phyloP scores from a whole-genome alignment of 1,140 invertebrate species.

The Carcinoscorpius rotundicauda region DNA sequence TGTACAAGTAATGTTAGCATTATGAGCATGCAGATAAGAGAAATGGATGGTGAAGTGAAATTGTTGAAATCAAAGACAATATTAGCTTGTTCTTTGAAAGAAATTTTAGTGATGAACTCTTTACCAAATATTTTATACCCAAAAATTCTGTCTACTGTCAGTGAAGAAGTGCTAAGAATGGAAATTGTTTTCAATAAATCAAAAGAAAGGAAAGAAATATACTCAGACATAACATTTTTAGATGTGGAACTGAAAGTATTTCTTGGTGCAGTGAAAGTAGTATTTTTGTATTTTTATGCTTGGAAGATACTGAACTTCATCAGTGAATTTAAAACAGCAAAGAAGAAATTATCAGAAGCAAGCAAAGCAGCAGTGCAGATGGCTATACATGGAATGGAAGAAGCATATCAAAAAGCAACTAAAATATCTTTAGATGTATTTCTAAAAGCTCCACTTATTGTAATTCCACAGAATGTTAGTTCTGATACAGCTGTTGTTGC shows the following conservation, averaged over 20 bases:
- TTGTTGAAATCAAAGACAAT: constrained; percentile 50
- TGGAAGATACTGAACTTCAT: constrained; percentile 66
- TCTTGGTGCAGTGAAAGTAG: constrained; percentile 39
- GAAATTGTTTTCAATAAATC: constrained; percentile 34
- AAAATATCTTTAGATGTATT: constrained; percentile 60
- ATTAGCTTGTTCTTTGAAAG: constrained; percentile 52
- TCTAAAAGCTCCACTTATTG: constrained; percentile 63
- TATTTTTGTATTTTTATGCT: constrained; percentile 57
- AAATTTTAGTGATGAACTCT: constrained; percentile 58
- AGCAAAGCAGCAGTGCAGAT: constrained; percentile 72
- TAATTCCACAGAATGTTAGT: constrained; percentile 69
- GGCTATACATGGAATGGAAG: constrained; percentile 72
- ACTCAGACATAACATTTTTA: constrained; percentile 41
- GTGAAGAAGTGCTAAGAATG: constrained; percentile 51
- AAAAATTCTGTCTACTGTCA: constrained; percentile 66
- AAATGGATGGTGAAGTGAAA: constrained; percentile 46
- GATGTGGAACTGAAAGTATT: constrained; percentile 67
- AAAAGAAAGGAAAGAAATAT: constrained; percentile 31
- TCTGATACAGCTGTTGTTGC: constrained; percentile 60
- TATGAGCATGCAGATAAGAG: constrained; percentile 32
- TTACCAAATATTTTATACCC: constrained; percentile 53
- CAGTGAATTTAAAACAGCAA: constrained; percentile 75
- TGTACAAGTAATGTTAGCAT: constrained; percentile 28
- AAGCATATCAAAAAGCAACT: constrained; percentile 66
- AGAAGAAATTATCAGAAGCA: constrained; percentile 68